Conservation (phyloP, 2,113 vertebrate genomes). For the Manacus vitellinus region DNA sequence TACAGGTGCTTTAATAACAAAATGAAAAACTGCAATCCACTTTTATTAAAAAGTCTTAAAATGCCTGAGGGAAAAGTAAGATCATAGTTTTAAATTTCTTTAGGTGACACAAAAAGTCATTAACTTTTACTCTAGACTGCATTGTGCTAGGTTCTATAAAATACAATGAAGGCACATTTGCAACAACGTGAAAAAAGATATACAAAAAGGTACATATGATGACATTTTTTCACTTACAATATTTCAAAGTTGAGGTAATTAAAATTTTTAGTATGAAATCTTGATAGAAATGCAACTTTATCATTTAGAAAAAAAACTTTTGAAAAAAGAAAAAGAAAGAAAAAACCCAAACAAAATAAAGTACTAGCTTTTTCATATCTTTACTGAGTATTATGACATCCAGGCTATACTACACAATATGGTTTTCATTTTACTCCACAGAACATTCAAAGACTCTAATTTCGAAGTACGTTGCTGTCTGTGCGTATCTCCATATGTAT, state of each 20-base stretch:
- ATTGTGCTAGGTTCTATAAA: not conserved
- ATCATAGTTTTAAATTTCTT: slow-evolving; percentile 61
- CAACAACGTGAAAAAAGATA: not conserved
- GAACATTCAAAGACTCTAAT: not conserved
- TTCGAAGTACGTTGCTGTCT: not conserved
- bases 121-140: not conserved
- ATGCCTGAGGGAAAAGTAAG: slow-evolving; percentile 55
- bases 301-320: not conserved
- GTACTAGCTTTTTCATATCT: not conserved
- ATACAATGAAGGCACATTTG: not conserved
- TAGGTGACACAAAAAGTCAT: slow-evolving; percentile 6
- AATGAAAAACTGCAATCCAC: slow-evolving; percentile 59
- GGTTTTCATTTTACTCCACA: not conserved
- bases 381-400: not conserved
- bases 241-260: not conserved
- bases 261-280: not conserved
- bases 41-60: slow-evolving; percentile 61
- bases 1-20: slow-evolving; percentile 52
- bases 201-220: not conserved
- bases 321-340: accelerated
- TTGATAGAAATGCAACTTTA: not conserved
- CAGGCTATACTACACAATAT: not conserved
- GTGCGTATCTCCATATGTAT: not conserved
- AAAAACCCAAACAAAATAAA: not conserved
- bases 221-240: not conserved